These are phyloP conservation scores for Cerastoderma edule DNA, from an alignment of 2,888 invertebrate species.

Conservation along the genomic window DNA sequence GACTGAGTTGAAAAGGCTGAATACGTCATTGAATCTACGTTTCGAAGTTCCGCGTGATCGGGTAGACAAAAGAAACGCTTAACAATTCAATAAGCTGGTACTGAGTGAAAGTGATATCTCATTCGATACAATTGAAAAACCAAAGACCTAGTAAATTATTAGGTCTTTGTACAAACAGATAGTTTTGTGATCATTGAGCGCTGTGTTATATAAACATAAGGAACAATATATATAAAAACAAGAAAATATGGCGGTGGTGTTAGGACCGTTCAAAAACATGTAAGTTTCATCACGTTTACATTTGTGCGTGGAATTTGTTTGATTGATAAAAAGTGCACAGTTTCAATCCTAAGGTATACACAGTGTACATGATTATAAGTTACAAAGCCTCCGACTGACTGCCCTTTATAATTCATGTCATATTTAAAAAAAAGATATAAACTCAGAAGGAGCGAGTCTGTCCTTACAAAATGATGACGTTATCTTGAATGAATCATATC, in stretches of 20 bases:
- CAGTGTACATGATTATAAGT: not conserved
- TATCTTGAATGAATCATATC: too few species aligned
- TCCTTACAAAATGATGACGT: too few species aligned
- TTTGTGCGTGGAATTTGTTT: not conserved
- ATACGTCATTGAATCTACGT: too few species aligned
- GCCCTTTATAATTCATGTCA: too few species aligned
- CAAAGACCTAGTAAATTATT: not conserved
- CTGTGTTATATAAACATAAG: not conserved
- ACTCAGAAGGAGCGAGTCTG: too few species aligned
- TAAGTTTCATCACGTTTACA: not conserved
- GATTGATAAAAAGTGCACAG: not conserved
- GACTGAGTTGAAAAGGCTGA: too few species aligned
- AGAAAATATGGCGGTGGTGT: constrained; percentile 3
- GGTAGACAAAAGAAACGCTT: not conserved
- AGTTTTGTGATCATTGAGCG: not conserved
- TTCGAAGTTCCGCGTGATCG: too few species aligned
- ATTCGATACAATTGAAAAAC: not conserved
- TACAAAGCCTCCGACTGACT: too few species aligned
- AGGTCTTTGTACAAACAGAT: not conserved
- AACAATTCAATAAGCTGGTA: not conserved
- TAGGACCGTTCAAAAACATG: constrained; percentile 18
- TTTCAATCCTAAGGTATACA: not conserved
- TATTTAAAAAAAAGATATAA: too few species aligned
- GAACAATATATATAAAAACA: not conserved
- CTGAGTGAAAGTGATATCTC: not conserved